Conservation (phyloP, 1,140 invertebrate species). For the Drosophila malerkotliana region DNA sequence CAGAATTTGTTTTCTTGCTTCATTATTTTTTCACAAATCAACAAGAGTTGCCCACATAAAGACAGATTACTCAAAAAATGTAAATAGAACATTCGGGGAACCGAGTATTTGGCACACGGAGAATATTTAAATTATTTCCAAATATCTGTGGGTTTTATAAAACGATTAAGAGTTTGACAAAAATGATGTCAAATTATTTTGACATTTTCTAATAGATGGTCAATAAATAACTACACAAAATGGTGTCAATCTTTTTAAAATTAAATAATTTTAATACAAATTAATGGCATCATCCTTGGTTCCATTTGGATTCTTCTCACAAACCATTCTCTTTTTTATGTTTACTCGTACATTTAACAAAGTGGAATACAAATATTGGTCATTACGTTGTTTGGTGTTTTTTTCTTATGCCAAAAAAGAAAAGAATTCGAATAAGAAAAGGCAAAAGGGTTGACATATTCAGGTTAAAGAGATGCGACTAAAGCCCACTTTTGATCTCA, state of each 20-base stretch:
- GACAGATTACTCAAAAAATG: slow-evolving; percentile 63
- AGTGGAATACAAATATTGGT: slow-evolving; percentile 34
- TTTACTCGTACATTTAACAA: slow-evolving; percentile 14
- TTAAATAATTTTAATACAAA: not conserved
- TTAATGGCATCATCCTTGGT: not conserved
- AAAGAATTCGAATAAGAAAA: slow-evolving; percentile 15
- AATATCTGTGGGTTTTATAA: too few relatives aligned
- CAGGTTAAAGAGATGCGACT: slow-evolving; percentile 78
- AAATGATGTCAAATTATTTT: not conserved
- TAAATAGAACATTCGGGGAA: slow-evolving; percentile 8
- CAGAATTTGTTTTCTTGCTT: slow-evolving; percentile 47
- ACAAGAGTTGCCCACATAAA: slow-evolving; percentile 35
- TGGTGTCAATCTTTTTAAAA: not conserved
- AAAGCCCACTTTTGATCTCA: slow-evolving; percentile 79
- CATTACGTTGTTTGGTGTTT: slow-evolving; percentile 6
- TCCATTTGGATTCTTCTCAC: slow-evolving; percentile 1
- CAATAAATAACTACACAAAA: too few relatives aligned
- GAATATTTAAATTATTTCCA: not conserved
- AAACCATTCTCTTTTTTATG: slow-evolving; percentile 36
- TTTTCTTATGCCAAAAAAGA: slow-evolving; percentile 48
- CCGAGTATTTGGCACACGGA: not conserved
- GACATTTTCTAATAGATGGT: not conserved
- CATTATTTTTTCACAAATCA: slow-evolving; percentile 56
- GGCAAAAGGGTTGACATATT: slow-evolving; percentile 63
- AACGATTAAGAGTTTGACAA: too few relatives aligned